These are phyloP conservation scores for Stichodactyla helianthus DNA, from an alignment of 64 coral and sea anemone genomes.

Conservation along the genomic window DNA sequence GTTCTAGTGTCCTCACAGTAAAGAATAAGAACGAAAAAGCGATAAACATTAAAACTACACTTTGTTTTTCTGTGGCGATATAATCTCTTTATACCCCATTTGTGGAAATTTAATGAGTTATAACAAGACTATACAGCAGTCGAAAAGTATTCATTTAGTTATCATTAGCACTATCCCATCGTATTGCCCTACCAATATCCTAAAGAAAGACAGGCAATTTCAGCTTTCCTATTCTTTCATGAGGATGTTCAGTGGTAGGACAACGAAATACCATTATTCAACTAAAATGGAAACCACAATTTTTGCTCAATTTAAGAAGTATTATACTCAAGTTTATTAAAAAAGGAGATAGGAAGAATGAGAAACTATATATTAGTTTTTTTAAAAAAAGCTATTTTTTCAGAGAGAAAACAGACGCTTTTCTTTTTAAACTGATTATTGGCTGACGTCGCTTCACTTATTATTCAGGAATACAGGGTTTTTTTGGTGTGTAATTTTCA, in stretches of 20 bases:
- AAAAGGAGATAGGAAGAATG: not conserved
- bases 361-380: not conserved
- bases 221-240: not conserved
- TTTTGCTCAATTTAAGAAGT: not conserved
- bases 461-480: not conserved
- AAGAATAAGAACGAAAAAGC: too few relatives aligned
- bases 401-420: not conserved
- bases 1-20: too few relatives aligned
- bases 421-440: not conserved
- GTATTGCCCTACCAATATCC: not conserved
- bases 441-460: not conserved
- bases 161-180: constrained; percentile 1
- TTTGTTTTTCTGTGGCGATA: not conserved
- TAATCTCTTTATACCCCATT: constrained; percentile 6
- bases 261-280: not conserved
- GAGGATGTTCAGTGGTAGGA: not conserved
- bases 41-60: not conserved
- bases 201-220: not conserved
- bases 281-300: not conserved
- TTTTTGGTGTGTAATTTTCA: not conserved
- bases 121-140: not conserved
- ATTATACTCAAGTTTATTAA: not conserved
- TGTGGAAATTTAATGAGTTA: constrained; percentile 2
- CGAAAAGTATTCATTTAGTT: not conserved
- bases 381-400: not conserved